phyloP scores from a whole-genome alignment of 2,113 vertebrate species.

The Cercopithecus mona region DNA sequence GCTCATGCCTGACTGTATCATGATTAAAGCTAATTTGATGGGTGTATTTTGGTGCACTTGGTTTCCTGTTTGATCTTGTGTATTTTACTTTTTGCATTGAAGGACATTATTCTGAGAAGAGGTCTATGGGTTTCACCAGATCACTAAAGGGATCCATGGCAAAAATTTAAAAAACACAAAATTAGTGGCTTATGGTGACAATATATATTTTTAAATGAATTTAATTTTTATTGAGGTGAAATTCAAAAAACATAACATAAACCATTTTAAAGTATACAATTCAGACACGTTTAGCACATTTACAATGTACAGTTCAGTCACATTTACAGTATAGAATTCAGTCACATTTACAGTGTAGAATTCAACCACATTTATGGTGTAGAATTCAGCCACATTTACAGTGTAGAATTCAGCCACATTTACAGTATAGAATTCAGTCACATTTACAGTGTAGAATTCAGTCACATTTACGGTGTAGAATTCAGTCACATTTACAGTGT shows the following conservation, averaged over 20 bases:
- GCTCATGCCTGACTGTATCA: no score
- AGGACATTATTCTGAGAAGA: not conserved
- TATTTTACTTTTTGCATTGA: not conserved
- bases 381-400: no score
- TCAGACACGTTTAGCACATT: no score
- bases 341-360: no score
- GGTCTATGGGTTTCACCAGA: not conserved
- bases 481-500: no score
- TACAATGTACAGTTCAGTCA: no score
- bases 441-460: no score
- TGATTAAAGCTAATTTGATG: not conserved
- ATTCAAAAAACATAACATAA: not conserved
- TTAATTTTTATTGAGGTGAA: not conserved
- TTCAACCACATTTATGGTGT: no score
- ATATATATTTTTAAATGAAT: not conserved
- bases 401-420: no score
- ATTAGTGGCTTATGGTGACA: not conserved
- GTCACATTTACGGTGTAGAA: rapidly evolving
- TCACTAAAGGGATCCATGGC: not conserved
- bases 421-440: no score
- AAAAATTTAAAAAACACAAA: not conserved
- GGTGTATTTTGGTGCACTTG: not conserved
- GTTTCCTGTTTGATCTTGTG: not conserved
- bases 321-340: no score
- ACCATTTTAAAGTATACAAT: not conserved